A percentile compares a stretch with the other conserved stretches of the same genome.
These are phyloP conservation scores for Willowsia nigromaculata DNA, from an alignment of 2,888 invertebrate genomes.

Conservation along the genomic window DNA sequence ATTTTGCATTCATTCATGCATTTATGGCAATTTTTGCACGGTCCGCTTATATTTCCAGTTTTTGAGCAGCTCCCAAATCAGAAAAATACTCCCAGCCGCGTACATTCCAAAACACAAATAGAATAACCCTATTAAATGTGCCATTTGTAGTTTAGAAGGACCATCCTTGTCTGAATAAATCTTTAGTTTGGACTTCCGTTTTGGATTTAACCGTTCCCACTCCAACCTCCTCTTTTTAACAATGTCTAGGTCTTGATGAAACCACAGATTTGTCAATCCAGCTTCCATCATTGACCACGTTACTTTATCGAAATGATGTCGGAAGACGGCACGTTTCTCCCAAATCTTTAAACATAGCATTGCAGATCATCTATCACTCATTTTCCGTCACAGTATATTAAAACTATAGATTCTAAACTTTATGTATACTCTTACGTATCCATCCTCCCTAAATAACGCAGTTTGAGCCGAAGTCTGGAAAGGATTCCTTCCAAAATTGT, in stretches of 20 bases:
- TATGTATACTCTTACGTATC: slow-evolving; percentile 18
- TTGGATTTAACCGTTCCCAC: not conserved
- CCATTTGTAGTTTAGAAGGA: too few species aligned
- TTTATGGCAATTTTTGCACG: too few species aligned
- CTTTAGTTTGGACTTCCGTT: too few species aligned
- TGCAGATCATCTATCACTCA: not conserved
- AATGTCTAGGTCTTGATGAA: slow-evolving; percentile 6
- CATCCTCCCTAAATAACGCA: slow-evolving; percentile 35
- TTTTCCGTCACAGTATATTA: not conserved
- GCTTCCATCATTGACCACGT: slow-evolving; percentile 19
- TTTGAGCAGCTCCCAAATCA: too few species aligned
- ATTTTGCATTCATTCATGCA: too few species aligned
- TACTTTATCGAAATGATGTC: slow-evolving; percentile 6
- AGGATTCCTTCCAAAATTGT: not conserved
- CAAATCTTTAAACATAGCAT: slow-evolving; percentile 11
- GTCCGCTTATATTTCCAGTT: too few species aligned
- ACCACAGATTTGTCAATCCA: not conserved
- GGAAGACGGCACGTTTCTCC: slow-evolving; percentile 43
- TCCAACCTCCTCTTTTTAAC: not conserved
- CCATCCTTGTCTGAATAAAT: too few species aligned
- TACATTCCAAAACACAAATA: too few species aligned
- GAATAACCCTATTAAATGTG: too few species aligned
- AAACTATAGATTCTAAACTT: too few species aligned
- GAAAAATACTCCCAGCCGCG: too few species aligned
- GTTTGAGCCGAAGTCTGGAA: not conserved